These are phyloP conservation scores for Mesorhabditis sp. DNA, from an alignment of 2,888 invertebrate species.

Conservation along the genomic window DNA sequence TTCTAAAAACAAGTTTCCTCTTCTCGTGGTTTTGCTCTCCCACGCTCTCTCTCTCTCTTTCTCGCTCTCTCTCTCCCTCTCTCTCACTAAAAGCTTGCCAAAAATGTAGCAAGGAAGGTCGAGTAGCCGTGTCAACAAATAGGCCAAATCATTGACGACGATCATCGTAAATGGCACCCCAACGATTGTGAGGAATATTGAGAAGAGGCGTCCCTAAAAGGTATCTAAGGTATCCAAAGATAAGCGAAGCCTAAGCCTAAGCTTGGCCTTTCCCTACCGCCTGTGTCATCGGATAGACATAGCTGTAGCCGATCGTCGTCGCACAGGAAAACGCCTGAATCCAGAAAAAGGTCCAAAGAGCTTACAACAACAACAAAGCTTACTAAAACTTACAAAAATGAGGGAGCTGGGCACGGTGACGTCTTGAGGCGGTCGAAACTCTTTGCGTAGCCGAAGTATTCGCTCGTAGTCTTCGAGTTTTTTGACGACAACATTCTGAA, in stretches of 20 bases:
- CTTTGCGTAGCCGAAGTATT: background rate
- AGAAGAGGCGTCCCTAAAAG: slow-evolving; percentile 53
- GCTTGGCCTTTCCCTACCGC: background rate
- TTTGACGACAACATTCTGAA: slow-evolving; percentile 23
- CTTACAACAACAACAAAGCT: background rate
- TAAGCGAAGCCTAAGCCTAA: background rate
- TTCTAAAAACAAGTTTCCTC: slow-evolving; percentile 16
- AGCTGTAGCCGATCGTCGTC: slow-evolving; percentile 56
- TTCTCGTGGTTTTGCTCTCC: background rate
- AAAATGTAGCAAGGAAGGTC: slow-evolving; percentile 38
- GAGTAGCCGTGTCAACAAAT: slow-evolving; percentile 31
- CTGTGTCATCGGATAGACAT: slow-evolving; percentile 58
- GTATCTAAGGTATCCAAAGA: background rate
- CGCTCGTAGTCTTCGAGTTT: slow-evolving; percentile 29
- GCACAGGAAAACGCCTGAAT: slow-evolving; percentile 27
- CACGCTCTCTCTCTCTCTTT: background rate
- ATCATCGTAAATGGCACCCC: slow-evolving; percentile 60
- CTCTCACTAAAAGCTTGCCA: slow-evolving; percentile 14
- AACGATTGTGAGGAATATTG: slow-evolving; percentile 58
- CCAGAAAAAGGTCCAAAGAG: too few relatives aligned
- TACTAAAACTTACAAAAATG: slow-evolving; percentile 18
- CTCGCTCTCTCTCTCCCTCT: too few relatives aligned
- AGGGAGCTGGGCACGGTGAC: slow-evolving; percentile 25
- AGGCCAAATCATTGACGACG: slow-evolving; percentile 58
- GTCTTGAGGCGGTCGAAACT: background rate